Evolutionary conservation across 2,888 invertebrate genomes (phyloP).

Genomic region (Acanthoscelides obtectus): DNA sequence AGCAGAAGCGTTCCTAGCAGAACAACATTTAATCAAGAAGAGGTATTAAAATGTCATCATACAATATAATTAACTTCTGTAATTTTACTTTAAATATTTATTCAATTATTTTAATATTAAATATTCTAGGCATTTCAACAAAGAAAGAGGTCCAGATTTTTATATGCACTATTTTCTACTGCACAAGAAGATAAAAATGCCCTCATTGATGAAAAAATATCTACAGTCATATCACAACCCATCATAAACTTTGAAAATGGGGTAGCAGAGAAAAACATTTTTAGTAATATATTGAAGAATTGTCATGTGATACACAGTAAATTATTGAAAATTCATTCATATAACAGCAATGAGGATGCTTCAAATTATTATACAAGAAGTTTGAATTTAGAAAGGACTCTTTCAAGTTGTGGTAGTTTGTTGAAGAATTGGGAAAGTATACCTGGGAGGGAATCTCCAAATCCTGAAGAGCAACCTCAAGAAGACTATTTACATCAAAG

Average conservation of each 20-base stretch:
- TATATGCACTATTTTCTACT: constrained; percentile 35
- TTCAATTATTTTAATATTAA: background rate
- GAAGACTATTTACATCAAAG: background rate
- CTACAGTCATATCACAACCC: constrained; percentile 28
- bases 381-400: constrained; percentile 38
- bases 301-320: constrained; percentile 2
- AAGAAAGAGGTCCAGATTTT: constrained; percentile 36
- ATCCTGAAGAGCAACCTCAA: constrained; percentile 6
- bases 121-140: constrained; percentile 24
- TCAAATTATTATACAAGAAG: constrained; percentile 3
- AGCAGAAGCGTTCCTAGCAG: background rate
- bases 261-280: background rate
- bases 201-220: constrained; percentile 38
- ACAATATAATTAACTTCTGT: background rate
- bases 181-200: constrained; percentile 38
- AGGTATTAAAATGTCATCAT: no score
- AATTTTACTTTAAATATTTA: background rate
- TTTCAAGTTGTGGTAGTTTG: constrained; percentile 47
- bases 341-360: background rate
- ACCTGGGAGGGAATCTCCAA: constrained; percentile 61
- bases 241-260: constrained; percentile 1
- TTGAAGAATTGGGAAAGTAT: constrained; percentile 60
- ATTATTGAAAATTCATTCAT: constrained; percentile 20
- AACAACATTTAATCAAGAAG: background rate
- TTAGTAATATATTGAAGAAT: constrained; percentile 20